Conservation (phyloP, 2,888 invertebrate species). For the Eulithis prunata region DNA sequence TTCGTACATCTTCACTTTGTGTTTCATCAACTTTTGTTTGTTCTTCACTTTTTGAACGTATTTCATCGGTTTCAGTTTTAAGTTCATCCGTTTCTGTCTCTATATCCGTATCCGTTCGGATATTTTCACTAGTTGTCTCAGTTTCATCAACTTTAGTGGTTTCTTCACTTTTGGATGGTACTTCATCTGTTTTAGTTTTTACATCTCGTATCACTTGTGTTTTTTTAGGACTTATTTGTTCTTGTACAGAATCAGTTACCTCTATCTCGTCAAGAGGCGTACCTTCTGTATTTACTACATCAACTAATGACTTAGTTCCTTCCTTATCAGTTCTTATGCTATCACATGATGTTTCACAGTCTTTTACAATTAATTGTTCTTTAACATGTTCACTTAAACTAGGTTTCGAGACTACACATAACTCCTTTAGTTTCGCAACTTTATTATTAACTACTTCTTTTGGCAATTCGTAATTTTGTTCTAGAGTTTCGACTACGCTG, state of each 20-base stretch:
- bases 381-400: slow-evolving; percentile 69
- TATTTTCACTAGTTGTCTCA: slow-evolving; percentile 27
- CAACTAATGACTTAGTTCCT: slow-evolving; percentile 78
- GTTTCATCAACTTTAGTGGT: slow-evolving; percentile 25
- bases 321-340: slow-evolving; percentile 71
- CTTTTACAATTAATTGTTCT: slow-evolving; percentile 72
- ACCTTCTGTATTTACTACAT: slow-evolving; percentile 52
- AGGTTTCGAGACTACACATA: slow-evolving; percentile 73
- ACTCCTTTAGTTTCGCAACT: slow-evolving; percentile 72
- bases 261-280: slow-evolving; percentile 50
- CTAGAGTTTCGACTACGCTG: slow-evolving; percentile 39
- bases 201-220: slow-evolving; percentile 20
- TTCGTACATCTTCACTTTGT: slow-evolving; percentile 26
- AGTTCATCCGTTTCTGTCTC: slow-evolving; percentile 32
- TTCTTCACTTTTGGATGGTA: slow-evolving; percentile 32
- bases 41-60: slow-evolving; percentile 28
- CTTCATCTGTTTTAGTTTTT: slow-evolving; percentile 18
- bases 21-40: slow-evolving; percentile 30
- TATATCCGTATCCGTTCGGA: slow-evolving; percentile 23
- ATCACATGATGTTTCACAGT: slow-evolving; percentile 78
- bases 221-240: slow-evolving; percentile 23
- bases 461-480: slow-evolving; percentile 67
- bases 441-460: slow-evolving; percentile 70
- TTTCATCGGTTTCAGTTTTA: slow-evolving; percentile 30
- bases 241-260: slow-evolving; percentile 48